Base-by-base conservation (phyloP, 2,113 vertebrate genomes). In the Ascaphus truei region DNA sequence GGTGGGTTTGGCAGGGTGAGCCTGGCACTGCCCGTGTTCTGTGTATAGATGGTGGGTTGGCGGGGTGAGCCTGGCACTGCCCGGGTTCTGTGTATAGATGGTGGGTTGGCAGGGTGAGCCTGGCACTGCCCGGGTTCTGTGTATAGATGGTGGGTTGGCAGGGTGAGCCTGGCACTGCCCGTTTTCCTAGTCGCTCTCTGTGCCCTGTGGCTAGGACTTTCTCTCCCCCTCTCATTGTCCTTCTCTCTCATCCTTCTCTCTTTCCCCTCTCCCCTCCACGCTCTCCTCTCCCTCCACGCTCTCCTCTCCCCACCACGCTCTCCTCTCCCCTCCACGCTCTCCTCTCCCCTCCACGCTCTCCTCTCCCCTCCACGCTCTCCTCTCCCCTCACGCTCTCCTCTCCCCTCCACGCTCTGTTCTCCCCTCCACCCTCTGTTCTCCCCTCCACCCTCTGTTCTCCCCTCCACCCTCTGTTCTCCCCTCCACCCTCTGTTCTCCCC, bases 81-180 rank as follows among this genome's bases (percentile, higher is more conserved):
- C 39, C 8, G 26, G 13, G 59, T 47, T 62, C 59, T 62, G 48
- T 62, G 59, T 62, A 62, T 62, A 62, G 59, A 47, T 15, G 18
- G n/a, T n/a, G n/a, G n/a, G 10, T 7, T 43, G 63, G 50, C 63
- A 66, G 36, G 4, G n/a, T 10, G 26, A 43, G 27, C n/a, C n/a
- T n/a, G n/a, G n/a, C n/a, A n/a, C n/a, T n/a, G n/a, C n/a, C n/a
- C n/a, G n/a, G n/a, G n/a, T n/a, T n/a, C n/a, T 30, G 6, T 9
- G 25, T 18, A 55, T 43, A 33, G n/a, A n/a, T n/a, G n/a, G n/a
- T n/a, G n/a, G n/a, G n/a, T n/a, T n/a, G n/a, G n/a, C 27, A 66
- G 63, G n/a, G n/a, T 26, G 31, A 55, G 48, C 50, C 18, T 62
- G 50, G 50, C 50, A 43, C 63, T 41, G 63, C 61, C 43, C 50